Evolutionary conservation across 2,797 vertebrate genomes (phyloP), one percentile per base, ranked within the genome.

Genomic region (Sebastes diploproa): DNA sequence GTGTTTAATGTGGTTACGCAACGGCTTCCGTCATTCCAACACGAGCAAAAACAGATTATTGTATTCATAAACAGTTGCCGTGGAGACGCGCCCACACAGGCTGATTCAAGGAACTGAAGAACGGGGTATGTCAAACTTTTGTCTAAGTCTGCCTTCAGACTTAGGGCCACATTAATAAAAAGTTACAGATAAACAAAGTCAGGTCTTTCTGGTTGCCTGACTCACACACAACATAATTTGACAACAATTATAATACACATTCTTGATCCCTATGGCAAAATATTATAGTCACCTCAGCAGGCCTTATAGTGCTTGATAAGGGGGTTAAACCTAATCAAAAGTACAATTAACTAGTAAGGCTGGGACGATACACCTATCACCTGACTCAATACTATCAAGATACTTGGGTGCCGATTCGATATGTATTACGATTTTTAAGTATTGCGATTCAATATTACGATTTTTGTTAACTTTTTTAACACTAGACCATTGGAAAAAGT

Each of bases 1-100:
- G 11, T 1, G 1, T 72, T 75, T 18, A 32, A 77, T 69, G 82
- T 76, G 77, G 88, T 94, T 94, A 95, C 84, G 89, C 93, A 95
- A 95, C 50, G 29, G 85, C 90, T 91, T 94, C 88, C 87, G 89
- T 92, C 87, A 93, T 93, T 92, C 91, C 84, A 72, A 90, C 91
- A 89, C 60, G 58, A 86, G 89, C 84, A 77, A 85, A 90, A 94
- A 82, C 70, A 83, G 88, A 88, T 82, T 85, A 90, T 90, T 94
- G 93, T 93, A 84, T 93, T 91, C 89, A 87, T 91, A 91, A 91
- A 92, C 81, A 76, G 93, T 93, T 88, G 86, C 90, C 20, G 56
- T 88, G 87, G 90, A 82, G 87, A 92, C 83, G 46, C 70, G 34
- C 88, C 92, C 85, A 90, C 88, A 78, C 86, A 80, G 46, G 64